Evolutionary conservation across 1,140 invertebrate species (phyloP).

Genomic region (Xylocopa sonorina): DNA sequence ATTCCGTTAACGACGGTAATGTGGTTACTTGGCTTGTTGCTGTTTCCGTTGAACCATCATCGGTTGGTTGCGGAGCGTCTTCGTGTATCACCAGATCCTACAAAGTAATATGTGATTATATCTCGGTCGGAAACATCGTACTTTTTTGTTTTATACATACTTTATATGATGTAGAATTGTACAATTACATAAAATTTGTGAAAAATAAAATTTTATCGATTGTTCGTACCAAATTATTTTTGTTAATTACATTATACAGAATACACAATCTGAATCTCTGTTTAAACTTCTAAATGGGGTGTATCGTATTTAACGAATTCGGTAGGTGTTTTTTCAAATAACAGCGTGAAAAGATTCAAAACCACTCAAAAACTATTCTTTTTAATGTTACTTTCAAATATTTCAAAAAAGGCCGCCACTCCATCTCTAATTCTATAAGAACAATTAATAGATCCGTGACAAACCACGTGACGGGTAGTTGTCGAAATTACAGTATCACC

Average conservation of each 20-base stretch:
- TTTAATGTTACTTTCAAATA: not conserved
- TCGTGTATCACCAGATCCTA: slow-evolving; percentile 82
- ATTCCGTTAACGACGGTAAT: slow-evolving; percentile 83
- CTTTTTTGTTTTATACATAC: too few species aligned
- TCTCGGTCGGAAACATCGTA: not conserved
- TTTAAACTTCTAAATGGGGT: too few species aligned
- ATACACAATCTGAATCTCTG: too few species aligned
- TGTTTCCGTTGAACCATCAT: slow-evolving; percentile 72
- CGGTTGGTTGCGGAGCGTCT: slow-evolving; percentile 74
- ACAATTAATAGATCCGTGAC: not conserved
- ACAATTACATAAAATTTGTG: too few species aligned
- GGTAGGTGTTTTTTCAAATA: too few species aligned
- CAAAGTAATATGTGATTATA: slow-evolving; percentile 10
- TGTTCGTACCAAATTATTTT: too few species aligned
- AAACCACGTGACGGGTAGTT: slow-evolving; percentile 50
- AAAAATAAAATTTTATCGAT: too few species aligned
- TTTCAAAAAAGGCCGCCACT: not conserved
- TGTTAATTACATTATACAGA: too few species aligned
- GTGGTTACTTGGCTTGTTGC: slow-evolving; percentile 73
- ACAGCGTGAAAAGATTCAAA: too few species aligned
- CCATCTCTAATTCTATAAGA: not conserved
- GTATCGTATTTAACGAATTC: too few species aligned
- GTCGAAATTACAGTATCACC: not conserved
- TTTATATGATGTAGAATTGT: too few species aligned
- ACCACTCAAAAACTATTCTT: too few species aligned